Conservation (phyloP, 1,140 invertebrate genomes). For the Vanessa tameamea region DNA sequence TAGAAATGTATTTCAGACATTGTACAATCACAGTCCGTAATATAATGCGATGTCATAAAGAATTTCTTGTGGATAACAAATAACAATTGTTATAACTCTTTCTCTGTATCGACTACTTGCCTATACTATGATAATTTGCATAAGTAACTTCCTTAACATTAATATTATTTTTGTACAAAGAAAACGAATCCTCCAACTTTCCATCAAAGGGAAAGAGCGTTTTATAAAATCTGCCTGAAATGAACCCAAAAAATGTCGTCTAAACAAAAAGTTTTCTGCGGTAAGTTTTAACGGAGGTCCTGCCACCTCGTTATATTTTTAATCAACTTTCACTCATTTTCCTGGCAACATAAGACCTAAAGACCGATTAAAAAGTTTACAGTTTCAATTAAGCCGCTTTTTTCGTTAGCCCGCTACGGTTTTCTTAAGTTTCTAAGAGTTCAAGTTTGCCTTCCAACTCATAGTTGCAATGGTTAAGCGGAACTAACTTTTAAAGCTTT, state of each 20-base stretch:
- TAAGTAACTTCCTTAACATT: background rate
- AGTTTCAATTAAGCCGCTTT: constrained; percentile 45
- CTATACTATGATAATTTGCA: too few species aligned
- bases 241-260: constrained; percentile 12
- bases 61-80: too few species aligned
- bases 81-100: too few species aligned
- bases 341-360: constrained; percentile 31
- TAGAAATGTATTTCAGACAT: too few species aligned
- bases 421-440: constrained; percentile 37
- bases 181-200: background rate
- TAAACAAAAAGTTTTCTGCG: constrained; percentile 14
- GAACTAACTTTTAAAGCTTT: constrained; percentile 47
- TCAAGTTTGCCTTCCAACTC: constrained; percentile 40
- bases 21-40: too few species aligned
- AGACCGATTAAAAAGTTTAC: constrained; percentile 40
- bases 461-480: constrained; percentile 46
- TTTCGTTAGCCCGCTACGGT: constrained; percentile 41
- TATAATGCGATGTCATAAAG: too few species aligned
- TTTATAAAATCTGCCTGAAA: constrained; percentile 8
- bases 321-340: constrained; percentile 35
- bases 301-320: constrained; percentile 37
- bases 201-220: background rate
- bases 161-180: background rate
- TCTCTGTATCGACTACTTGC: too few species aligned
- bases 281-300: constrained; percentile 11